Percentiles rank a stretch among this genome's conserved stretches.
phyloP scores from a whole-genome alignment of 2,888 invertebrate genomes.

The Eristalis intricaria region DNA sequence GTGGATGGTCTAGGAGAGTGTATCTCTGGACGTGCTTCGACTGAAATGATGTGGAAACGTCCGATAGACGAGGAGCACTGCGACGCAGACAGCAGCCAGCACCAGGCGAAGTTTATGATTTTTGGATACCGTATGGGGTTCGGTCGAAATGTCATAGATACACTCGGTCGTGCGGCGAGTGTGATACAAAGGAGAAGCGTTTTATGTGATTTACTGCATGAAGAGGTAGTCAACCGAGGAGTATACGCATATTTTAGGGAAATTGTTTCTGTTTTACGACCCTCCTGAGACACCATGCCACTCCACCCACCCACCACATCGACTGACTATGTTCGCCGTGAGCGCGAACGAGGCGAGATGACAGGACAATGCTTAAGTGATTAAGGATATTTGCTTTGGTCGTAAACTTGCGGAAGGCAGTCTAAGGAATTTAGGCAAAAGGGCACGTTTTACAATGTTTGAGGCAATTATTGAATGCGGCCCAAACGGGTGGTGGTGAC shows the following conservation, averaged over 20 bases:
- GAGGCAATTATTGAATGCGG: constrained; percentile 28
- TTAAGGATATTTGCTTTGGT: constrained; percentile 43
- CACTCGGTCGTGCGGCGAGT: background rate
- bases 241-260: constrained; percentile 53
- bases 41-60: constrained; percentile 47
- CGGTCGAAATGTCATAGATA: constrained; percentile 37
- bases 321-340: background rate
- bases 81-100: background rate
- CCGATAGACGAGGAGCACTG: background rate
- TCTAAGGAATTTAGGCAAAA: constrained; percentile 17
- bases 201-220: constrained; percentile 33
- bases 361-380: constrained; percentile 32
- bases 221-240: constrained; percentile 18
- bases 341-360: background rate
- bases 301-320: background rate
- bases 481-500: background rate
- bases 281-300: background rate
- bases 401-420: constrained; percentile 40
- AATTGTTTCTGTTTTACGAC: constrained; percentile 57
- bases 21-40: background rate
- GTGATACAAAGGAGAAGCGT: constrained; percentile 5
- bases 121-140: constrained; percentile 31
- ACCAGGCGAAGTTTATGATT: constrained; percentile 42
- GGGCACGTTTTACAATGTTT: constrained; percentile 49
- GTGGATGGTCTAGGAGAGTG: background rate